Conservation (phyloP, 2,888 invertebrate genomes). For the Strigamia transsilvanica region DNA sequence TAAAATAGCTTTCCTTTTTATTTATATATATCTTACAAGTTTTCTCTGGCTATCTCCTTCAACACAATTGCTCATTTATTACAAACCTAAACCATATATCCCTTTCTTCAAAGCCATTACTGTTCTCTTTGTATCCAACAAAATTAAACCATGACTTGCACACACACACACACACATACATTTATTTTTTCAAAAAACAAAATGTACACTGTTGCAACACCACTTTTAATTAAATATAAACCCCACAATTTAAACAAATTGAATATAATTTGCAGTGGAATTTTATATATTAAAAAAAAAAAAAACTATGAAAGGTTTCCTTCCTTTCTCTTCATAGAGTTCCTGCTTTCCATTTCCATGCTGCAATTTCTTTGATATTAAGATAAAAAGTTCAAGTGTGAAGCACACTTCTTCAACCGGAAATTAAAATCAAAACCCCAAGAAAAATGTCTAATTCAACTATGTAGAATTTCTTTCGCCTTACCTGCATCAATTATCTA, state of each 20-base stretch:
- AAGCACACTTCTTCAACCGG: neutral
- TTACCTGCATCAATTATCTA: neutral
- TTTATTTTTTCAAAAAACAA: neutral
- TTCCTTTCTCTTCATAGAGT: constrained; percentile 2
- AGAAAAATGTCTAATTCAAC: constrained; percentile 4
- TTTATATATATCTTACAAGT: neutral
- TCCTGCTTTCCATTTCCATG: constrained; percentile 37
- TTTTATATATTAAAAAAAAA: neutral
- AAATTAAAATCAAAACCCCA: constrained; percentile 2
- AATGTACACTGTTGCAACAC: neutral
- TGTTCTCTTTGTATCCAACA: neutral
- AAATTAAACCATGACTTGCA: constrained; percentile 31
- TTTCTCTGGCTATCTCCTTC: no score
- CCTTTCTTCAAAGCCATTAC: constrained; percentile 9
- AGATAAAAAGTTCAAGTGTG: constrained; percentile 27
- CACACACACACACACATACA: neutral
- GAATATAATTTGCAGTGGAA: neutral
- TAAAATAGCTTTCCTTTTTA: neutral
- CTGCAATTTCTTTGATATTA: constrained; percentile 29
- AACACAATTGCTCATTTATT: neutral
- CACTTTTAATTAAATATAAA: constrained; percentile 15
- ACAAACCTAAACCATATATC: neutral
- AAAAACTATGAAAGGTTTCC: neutral
- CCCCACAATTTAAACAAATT: neutral
- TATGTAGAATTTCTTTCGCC: neutral